Evolutionary conservation across 2,888 invertebrate genomes (phyloP).

Genomic region (Odontomyia ornata): DNA sequence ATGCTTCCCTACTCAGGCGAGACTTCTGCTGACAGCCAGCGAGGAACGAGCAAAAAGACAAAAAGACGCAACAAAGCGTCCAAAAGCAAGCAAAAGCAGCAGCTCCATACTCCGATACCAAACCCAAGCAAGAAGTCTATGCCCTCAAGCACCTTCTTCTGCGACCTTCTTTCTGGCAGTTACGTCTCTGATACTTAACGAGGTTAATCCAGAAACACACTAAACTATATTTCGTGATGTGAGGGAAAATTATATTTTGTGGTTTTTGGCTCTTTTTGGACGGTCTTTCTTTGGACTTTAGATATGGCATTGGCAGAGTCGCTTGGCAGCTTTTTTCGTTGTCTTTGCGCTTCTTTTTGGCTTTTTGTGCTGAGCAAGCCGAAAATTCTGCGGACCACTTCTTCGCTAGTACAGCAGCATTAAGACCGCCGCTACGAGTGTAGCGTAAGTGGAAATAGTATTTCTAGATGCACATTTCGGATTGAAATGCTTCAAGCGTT

Average conservation of each 20-base stretch:
- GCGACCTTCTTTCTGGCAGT: constrained; percentile 42
- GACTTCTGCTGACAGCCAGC: neutral
- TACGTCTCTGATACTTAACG: constrained; percentile 37
- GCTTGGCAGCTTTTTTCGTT: constrained; percentile 17
- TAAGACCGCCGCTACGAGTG: too few relatives aligned
- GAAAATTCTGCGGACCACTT: constrained; percentile 1
- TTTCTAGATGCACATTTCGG: constrained; percentile 1
- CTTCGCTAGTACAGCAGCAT: too few relatives aligned
- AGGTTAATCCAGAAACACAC: constrained; percentile 45
- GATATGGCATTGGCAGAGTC: constrained; percentile 18
- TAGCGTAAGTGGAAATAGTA: too few relatives aligned
- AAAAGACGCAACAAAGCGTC: neutral
- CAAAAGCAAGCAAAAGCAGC: neutral
- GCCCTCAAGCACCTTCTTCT: constrained; percentile 40
- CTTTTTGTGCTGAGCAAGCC: constrained; percentile 3
- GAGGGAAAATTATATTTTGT: constrained; percentile 38
- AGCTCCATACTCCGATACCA: neutral
- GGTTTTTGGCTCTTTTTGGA: constrained; percentile 40
- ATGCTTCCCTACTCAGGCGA: neutral
- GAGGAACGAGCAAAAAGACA: neutral
- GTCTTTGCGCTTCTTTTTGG: neutral
- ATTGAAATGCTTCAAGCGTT: constrained; percentile 2
- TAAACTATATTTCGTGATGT: constrained; percentile 44
- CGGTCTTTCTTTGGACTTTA: neutral
- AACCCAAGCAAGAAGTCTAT: constrained; percentile 30